These are phyloP conservation scores for Pheosia gnoma DNA, from an alignment of 2,888 invertebrate genomes.

Conservation along the genomic window DNA sequence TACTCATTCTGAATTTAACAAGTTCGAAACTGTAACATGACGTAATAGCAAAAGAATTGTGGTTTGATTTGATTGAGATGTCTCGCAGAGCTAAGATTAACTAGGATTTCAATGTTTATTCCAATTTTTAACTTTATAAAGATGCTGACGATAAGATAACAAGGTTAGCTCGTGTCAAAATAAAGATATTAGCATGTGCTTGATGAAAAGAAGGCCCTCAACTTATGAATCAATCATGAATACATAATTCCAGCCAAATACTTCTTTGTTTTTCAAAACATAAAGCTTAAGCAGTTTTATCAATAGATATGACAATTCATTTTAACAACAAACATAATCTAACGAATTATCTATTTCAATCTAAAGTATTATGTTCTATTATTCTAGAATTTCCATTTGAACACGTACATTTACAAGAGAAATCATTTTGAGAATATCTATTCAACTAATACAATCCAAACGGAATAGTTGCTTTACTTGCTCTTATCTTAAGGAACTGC, in stretches of 20 bases:
- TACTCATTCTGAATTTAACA: slow-evolving; percentile 3
- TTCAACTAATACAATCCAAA: background rate
- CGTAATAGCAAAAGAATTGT: slow-evolving; percentile 3
- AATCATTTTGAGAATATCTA: background rate
- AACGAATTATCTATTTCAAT: slow-evolving; percentile 24
- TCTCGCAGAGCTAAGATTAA: background rate
- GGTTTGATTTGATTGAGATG: slow-evolving; percentile 1
- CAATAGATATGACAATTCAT: slow-evolving; percentile 1
- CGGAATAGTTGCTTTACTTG: background rate
- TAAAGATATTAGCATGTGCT: too few species aligned
- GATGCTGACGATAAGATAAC: too few species aligned
- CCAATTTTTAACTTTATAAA: too few species aligned
- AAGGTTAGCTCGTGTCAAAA: too few species aligned
- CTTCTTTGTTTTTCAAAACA: too few species aligned
- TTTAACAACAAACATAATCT: slow-evolving; percentile 12
- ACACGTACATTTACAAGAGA: background rate
- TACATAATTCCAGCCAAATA: background rate
- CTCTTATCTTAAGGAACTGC: slow-evolving; percentile 13
- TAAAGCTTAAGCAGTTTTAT: too few species aligned
- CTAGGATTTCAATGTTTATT: too few species aligned
- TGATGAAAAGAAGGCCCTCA: too few species aligned
- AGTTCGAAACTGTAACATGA: background rate
- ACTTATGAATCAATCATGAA: background rate
- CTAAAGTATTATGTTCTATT: background rate
- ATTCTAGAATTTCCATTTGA: background rate